Conservation (phyloP, 2,797 vertebrate genomes). For the Poecile montanus region DNA sequence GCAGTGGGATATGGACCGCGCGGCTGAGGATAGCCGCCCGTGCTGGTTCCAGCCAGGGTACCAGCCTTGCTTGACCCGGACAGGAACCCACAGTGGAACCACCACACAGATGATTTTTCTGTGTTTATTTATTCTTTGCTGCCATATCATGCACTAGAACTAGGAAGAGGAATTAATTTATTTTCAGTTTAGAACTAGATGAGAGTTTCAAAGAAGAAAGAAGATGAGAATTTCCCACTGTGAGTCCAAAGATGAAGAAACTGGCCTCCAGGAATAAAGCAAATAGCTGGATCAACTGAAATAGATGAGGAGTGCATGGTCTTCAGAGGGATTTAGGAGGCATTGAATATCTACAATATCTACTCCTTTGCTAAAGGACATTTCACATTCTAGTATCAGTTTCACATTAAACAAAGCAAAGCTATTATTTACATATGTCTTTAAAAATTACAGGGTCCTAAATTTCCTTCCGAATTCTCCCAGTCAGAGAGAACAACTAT, state of each 20-base stretch:
- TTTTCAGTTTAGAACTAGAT: neutral
- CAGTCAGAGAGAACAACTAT: neutral
- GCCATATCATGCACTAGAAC: neutral
- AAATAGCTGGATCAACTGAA: neutral
- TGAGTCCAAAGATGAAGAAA: slow-evolving; percentile 9
- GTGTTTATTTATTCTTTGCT: neutral
- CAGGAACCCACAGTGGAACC: neutral
- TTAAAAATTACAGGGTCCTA: neutral
- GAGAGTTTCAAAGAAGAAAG: neutral
- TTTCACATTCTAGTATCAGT: neutral
- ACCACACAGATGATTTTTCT: neutral
- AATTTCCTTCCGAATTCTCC: neutral
- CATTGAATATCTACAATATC: neutral
- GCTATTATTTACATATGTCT: neutral
- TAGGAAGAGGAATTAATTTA: neutral
- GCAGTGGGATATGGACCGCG: no score
- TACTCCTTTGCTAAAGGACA: neutral
- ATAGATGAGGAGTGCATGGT: neutral
- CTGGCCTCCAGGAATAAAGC: neutral
- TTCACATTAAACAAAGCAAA: neutral
- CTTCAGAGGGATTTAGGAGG: neutral
- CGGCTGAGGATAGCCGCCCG: no score
- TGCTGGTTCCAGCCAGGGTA: no score
- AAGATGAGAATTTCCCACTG: neutral
- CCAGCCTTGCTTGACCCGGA: no score